These are phyloP conservation scores for Naso thynnoides DNA, from an alignment of 2,797 vertebrate species.

Conservation along the genomic window DNA sequence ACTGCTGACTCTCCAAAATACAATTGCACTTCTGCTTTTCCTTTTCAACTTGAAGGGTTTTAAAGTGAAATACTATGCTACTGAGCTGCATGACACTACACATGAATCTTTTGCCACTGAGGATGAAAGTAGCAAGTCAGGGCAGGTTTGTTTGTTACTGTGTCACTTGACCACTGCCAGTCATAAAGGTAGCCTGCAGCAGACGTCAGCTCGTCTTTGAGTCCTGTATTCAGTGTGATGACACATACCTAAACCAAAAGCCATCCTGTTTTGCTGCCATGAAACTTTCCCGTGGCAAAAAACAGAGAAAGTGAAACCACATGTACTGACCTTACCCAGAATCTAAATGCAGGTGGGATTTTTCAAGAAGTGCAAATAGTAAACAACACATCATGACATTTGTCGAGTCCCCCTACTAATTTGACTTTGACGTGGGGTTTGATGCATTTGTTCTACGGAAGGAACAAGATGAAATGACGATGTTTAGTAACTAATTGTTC, in stretches of 20 bases:
- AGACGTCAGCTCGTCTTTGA: slow-evolving; percentile 12
- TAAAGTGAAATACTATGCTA: background rate
- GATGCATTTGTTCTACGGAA: background rate
- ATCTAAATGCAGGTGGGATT: slow-evolving; percentile 42
- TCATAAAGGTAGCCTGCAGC: background rate
- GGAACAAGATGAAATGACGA: background rate
- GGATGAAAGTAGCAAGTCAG: background rate
- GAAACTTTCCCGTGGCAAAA: slow-evolving; percentile 74
- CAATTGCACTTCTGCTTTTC: slow-evolving; percentile 9
- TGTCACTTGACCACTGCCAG: slow-evolving; percentile 13
- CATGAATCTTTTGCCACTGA: background rate
- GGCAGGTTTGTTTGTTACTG: slow-evolving; percentile 16
- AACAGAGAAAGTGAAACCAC: slow-evolving; percentile 68
- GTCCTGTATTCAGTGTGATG: slow-evolving; percentile 46
- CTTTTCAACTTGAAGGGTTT: background rate
- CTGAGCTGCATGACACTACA: background rate
- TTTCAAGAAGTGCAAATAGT: slow-evolving; percentile 52
- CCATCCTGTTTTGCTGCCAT: slow-evolving; percentile 67
- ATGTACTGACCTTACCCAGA: slow-evolving; percentile 56
- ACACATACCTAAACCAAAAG: slow-evolving; percentile 66
- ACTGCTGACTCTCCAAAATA: slow-evolving; percentile 12
- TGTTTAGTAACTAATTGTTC: background rate
- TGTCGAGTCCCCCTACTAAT: slow-evolving; percentile 3
- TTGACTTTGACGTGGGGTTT: slow-evolving; percentile 5
- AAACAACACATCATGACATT: slow-evolving; percentile 46